These are phyloP conservation scores for Darevskia mixta DNA, from an alignment of 2,797 vertebrate genomes.

Conservation along the genomic window DNA sequence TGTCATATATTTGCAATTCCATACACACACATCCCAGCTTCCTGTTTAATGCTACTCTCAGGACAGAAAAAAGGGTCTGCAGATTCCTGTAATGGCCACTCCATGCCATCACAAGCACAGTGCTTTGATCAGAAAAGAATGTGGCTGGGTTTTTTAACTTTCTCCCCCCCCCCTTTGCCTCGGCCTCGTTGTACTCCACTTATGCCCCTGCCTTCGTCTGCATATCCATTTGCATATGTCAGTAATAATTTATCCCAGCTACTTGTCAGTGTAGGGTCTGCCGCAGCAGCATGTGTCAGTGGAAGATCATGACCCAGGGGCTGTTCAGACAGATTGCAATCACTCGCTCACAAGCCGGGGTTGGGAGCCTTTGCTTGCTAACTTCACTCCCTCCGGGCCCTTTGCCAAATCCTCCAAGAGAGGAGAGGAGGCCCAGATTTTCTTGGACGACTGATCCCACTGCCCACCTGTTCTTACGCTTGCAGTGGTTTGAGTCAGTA, in stretches of 20 bases:
- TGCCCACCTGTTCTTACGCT: not conserved
- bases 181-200: conserved; percentile 61
- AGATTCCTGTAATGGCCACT: too few relatives aligned
- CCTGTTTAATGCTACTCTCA: too few relatives aligned
- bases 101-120: not conserved
- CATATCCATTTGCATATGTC: conserved; percentile 77
- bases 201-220: conserved; percentile 65
- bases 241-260: conserved; percentile 71
- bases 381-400: conserved; percentile 44
- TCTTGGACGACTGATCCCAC: not conserved
- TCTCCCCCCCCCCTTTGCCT: not conserved
- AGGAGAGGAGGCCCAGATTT: not conserved
- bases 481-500: not conserved
- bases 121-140: not conserved
- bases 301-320: conserved; percentile 71
- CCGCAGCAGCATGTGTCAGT: conserved; percentile 58
- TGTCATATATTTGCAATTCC: too few relatives aligned
- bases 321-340: conserved; percentile 78
- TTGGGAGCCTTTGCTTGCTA: conserved; percentile 70
- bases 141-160: too few relatives aligned
- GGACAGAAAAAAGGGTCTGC: too few relatives aligned
- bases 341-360: conserved; percentile 83
- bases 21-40: too few relatives aligned
- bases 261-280: conserved; percentile 66
- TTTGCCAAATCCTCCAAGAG: too few relatives aligned